Evolutionary conservation across 2,888 invertebrate species (phyloP).

Genomic region (Microctonus brassicae): DNA sequence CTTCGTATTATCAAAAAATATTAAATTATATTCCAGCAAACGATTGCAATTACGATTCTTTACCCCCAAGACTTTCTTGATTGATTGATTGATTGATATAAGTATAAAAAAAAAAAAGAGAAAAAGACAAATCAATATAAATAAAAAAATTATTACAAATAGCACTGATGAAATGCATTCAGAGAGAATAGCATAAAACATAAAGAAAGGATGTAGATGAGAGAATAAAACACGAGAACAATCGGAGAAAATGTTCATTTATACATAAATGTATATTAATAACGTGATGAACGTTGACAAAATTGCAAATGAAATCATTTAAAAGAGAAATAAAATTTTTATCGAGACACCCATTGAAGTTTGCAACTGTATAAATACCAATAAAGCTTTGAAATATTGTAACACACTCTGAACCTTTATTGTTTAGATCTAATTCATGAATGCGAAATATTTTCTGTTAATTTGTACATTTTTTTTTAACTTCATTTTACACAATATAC

Average conservation of each 20-base stretch:
- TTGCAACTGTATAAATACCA: slow-evolving; percentile 19
- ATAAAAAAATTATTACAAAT: slow-evolving; percentile 2
- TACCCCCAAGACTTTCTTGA: too few species aligned
- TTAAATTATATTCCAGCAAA: too few species aligned
- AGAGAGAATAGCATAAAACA: slow-evolving; percentile 31
- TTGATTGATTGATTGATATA: too few species aligned
- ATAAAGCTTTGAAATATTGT: neutral
- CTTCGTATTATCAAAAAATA: too few species aligned
- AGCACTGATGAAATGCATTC: slow-evolving; percentile 31
- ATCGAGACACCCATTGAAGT: slow-evolving; percentile 10
- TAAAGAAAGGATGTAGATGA: slow-evolving; percentile 41
- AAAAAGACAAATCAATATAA: slow-evolving; percentile 22
- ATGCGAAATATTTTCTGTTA: slow-evolving; percentile 25
- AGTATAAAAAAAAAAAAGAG: too few species aligned
- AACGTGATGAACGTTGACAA: neutral
- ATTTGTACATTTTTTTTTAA: slow-evolving; percentile 51
- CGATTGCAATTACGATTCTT: too few species aligned
- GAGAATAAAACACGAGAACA: slow-evolving; percentile 1
- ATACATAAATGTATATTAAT: neutral
- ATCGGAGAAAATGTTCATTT: slow-evolving; percentile 41
- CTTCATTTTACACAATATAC: slow-evolving; percentile 33
- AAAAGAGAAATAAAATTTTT: neutral
- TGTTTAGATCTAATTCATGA: slow-evolving; percentile 39
- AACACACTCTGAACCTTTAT: slow-evolving; percentile 26
- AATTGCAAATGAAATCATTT: neutral